A percentile compares a stretch with the other conserved stretches of the same genome.
Conservation (phyloP, 2,113 vertebrate species). For the Mesitornis unicolor region DNA sequence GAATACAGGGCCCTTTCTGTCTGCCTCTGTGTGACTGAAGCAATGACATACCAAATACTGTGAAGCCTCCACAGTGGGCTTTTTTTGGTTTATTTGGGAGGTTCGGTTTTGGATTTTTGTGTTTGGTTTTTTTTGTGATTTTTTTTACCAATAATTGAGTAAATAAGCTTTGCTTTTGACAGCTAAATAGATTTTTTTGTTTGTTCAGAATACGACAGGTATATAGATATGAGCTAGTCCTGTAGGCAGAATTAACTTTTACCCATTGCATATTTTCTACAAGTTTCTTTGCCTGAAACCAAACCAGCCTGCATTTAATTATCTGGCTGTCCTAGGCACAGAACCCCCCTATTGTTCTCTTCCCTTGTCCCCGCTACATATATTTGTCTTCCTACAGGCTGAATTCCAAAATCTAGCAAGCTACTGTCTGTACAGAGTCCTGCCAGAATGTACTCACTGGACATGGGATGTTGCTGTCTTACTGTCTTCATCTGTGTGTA, state of each 20-base stretch:
- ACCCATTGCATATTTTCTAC: neutral
- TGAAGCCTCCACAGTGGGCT: neutral
- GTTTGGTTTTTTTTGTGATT: accelerated
- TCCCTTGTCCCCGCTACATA: neutral
- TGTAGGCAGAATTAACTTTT: neutral
- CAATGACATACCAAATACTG: neutral
- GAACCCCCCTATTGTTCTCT: neutral
- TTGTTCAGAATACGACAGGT: neutral
- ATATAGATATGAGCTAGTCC: neutral
- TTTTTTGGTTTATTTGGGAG: accelerated
- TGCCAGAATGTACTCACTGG: conserved; percentile 22
- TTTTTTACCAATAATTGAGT: neutral
- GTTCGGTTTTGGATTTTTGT: neutral
- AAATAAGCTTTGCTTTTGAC: neutral
- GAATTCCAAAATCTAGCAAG: conserved; percentile 15
- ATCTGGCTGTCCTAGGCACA: neutral
- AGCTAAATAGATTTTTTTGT: neutral
- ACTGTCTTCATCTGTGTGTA: neutral
- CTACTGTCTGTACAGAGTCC: neutral
- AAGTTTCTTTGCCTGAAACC: neutral
- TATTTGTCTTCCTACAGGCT: neutral
- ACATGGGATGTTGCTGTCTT: conserved; percentile 3
- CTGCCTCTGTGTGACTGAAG: neutral
- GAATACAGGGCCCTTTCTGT: neutral
- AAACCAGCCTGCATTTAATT: neutral